phyloP scores from a whole-genome alignment of 1,140 invertebrate species.

The Bombus confusus region DNA sequence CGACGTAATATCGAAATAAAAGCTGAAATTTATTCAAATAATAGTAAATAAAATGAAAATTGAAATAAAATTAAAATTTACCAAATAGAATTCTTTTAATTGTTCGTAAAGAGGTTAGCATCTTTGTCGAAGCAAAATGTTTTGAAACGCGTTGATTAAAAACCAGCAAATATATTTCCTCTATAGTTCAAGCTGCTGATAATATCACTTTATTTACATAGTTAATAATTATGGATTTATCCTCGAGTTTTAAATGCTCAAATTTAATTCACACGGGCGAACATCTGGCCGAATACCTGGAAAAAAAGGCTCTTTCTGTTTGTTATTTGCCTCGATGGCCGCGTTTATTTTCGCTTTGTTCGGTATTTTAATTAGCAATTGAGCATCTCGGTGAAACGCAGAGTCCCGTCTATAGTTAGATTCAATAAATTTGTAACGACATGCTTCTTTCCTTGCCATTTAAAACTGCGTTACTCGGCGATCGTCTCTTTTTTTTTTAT shows the following conservation, averaged over 20 bases:
- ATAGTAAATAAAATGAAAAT: no score
- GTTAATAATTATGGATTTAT: background rate
- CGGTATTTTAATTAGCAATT: slow-evolving; percentile 51
- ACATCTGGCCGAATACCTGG: no score
- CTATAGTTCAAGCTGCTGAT: no score
- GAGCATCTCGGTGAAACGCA: slow-evolving; percentile 32
- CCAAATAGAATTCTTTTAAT: no score
- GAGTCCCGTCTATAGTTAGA: slow-evolving; percentile 17
- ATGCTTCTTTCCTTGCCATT: background rate
- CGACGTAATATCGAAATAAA: no score
- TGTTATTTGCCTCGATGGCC: background rate
- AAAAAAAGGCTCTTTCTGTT: background rate
- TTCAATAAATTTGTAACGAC: slow-evolving; percentile 43
- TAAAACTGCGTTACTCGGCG: slow-evolving; percentile 11
- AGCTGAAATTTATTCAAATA: no score
- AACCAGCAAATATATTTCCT: no score
- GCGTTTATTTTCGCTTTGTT: slow-evolving; percentile 21
- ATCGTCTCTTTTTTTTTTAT: background rate
- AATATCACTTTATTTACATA: background rate
- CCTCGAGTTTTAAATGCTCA: background rate
- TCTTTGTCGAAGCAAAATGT: no score
- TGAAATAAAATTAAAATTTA: no score
- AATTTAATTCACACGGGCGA: background rate
- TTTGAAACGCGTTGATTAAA: no score
- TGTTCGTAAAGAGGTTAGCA: no score